Evolutionary conservation across 2,797 vertebrate genomes (phyloP).

Genomic region (Uromys caudimaculatus): DNA sequence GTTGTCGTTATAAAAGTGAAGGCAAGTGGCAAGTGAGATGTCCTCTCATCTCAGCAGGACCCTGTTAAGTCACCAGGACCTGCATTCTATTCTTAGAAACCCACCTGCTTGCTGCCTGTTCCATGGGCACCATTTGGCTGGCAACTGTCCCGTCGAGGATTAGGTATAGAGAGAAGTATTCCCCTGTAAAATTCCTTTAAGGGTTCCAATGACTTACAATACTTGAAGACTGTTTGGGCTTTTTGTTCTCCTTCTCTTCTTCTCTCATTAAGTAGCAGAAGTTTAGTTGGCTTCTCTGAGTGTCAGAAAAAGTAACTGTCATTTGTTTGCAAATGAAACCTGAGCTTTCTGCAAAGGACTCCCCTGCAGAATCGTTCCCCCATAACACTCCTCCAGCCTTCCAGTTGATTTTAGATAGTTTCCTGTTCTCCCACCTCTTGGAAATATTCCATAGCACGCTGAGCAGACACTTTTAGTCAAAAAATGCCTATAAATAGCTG

Average conservation of each 20-base stretch:
- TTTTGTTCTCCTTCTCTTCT: not conserved
- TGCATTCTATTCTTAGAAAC: not conserved
- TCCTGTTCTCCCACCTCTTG: conserved; percentile 84
- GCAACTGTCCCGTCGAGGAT: not conserved
- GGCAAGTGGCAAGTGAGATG: not conserved
- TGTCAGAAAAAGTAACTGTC: conserved; percentile 73
- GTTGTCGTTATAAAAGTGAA: not conserved
- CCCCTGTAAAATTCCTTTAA: not conserved
- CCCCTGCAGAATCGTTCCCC: conserved; percentile 65
- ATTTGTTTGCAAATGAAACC: conserved; percentile 79
- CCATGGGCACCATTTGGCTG: not conserved
- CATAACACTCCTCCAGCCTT: conserved; percentile 78
- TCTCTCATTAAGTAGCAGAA: conserved; percentile 50
- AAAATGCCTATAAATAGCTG: conserved; percentile 79
- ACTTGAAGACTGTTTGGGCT: not conserved
- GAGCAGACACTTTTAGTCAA: conserved; percentile 81
- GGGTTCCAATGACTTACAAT: not conserved
- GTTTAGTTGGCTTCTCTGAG: conserved; percentile 39
- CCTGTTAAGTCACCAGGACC: not conserved
- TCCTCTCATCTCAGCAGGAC: not conserved
- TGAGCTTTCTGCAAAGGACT: conserved; percentile 76
- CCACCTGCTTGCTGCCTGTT: not conserved
- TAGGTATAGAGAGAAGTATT: not conserved
- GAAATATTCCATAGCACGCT: conserved; percentile 76
- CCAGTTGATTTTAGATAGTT: conserved; percentile 76